Conservation (phyloP, 2,113 vertebrate species). For the Rhinolophus ferrumequinum region DNA sequence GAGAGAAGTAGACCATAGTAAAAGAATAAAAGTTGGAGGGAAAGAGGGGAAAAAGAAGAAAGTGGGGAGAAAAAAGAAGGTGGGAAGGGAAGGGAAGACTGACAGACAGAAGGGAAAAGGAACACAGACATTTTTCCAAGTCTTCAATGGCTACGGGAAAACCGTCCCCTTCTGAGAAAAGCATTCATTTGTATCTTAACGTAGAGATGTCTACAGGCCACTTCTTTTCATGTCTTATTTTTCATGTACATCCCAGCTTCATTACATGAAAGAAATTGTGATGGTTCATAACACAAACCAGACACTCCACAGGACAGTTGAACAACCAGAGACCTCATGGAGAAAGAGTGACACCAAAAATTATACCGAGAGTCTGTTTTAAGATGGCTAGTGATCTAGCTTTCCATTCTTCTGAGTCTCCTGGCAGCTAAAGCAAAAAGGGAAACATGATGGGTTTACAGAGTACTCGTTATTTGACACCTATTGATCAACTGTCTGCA, state of each 20-base stretch:
- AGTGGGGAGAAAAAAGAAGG: too few relatives aligned
- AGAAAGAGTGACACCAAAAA: neutral
- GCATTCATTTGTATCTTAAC: neutral
- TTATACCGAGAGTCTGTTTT: neutral
- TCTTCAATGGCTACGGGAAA: neutral
- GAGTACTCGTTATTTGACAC: neutral
- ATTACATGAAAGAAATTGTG: neutral
- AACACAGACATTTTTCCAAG: neutral
- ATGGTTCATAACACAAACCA: neutral
- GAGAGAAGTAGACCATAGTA: rapidly evolving
- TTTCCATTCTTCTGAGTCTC: constrained; percentile 16
- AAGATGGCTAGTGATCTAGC: neutral
- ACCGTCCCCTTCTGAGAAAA: neutral
- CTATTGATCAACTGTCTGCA: neutral
- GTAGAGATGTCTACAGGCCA: neutral
- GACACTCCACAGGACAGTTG: neutral
- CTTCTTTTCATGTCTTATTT: neutral
- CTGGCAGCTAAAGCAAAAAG: constrained; percentile 8
- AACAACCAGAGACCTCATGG: neutral
- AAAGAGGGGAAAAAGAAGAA: neutral
- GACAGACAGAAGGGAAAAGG: neutral
- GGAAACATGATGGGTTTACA: neutral
- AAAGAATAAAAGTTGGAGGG: neutral
- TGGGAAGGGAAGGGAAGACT: neutral
- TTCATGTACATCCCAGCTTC: neutral